Evolutionary conservation across 2,888 invertebrate species (phyloP).

Genomic region (Meteorus colon): DNA sequence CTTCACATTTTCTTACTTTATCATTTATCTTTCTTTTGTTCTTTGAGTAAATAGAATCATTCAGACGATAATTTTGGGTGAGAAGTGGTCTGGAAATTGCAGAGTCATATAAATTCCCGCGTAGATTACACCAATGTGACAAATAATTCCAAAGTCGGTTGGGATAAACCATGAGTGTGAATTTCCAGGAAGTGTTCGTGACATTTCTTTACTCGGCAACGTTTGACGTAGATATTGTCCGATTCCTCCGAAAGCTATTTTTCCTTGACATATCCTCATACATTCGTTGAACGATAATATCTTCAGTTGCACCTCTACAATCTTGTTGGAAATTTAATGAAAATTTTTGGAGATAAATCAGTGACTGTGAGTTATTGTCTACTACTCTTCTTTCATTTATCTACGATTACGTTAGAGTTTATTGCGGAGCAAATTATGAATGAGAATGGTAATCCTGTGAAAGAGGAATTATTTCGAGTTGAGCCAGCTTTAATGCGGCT

Average conservation of each 20-base stretch:
- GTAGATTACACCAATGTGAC: background rate
- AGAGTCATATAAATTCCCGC: background rate
- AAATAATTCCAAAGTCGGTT: background rate
- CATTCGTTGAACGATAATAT: background rate
- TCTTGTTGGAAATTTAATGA: slow-evolving; percentile 11
- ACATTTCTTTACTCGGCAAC: background rate
- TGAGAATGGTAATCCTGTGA: background rate
- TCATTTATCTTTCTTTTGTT: background rate
- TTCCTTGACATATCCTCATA: background rate
- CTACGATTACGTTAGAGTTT: slow-evolving; percentile 12
- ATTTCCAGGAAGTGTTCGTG: background rate
- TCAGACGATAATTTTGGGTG: background rate
- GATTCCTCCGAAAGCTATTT: background rate
- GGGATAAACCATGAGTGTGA: background rate
- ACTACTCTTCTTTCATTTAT: slow-evolving; percentile 6
- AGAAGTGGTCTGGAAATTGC: background rate
- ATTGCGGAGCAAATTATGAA: slow-evolving; percentile 5
- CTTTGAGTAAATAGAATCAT: background rate
- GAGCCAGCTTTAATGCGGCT: slow-evolving; percentile 12
- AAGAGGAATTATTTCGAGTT: slow-evolving; percentile 1
- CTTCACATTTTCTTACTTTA: background rate
- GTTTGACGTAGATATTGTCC: background rate
- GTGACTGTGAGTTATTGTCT: background rate
- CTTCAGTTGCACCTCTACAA: background rate
- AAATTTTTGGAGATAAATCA: background rate